phyloP scores from a whole-genome alignment of 1,140 invertebrate genomes.

The Dolichoris vasculosae region DNA sequence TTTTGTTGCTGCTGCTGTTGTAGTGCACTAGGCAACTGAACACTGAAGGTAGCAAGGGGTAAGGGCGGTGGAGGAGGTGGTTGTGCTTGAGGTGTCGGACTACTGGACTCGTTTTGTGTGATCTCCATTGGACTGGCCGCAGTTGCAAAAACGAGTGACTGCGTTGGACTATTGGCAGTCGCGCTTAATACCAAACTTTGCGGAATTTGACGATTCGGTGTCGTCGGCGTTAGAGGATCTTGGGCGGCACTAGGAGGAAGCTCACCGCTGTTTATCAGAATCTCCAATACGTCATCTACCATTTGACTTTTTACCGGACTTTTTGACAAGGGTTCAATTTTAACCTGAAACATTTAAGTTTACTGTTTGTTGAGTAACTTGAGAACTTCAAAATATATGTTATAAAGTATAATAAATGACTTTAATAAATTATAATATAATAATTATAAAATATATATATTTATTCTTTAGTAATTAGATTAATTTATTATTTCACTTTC shows the following conservation, averaged over 20 bases:
- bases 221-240: constrained; percentile 83
- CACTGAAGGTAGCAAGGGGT: constrained; percentile 72
- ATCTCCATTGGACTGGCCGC: constrained; percentile 69
- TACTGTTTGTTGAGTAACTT: neutral
- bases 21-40: constrained; percentile 72
- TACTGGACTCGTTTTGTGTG: constrained; percentile 66
- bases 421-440: too few relatives aligned
- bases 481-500: too few relatives aligned
- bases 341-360: constrained; percentile 59
- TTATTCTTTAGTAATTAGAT: too few relatives aligned
- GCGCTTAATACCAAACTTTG: constrained; percentile 71
- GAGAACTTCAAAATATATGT: too few relatives aligned
- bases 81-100: constrained; percentile 64
- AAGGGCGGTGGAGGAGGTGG: constrained; percentile 73
- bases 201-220: constrained; percentile 72
- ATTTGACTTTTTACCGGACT: constrained; percentile 86
- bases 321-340: constrained; percentile 73
- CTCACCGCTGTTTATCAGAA: constrained; percentile 94
- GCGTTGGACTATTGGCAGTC: constrained; percentile 65
- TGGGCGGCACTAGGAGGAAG: constrained; percentile 90
- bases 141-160: constrained; percentile 67
- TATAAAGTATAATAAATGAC: too few relatives aligned
- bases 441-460: too few relatives aligned
- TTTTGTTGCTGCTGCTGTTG: constrained; percentile 61
- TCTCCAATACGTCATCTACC: constrained; percentile 96